A percentile compares a stretch with the other conserved stretches of the same genome.
Conservation (phyloP, 2,797 vertebrate genomes). For the Phataginus tetradactyla region DNA sequence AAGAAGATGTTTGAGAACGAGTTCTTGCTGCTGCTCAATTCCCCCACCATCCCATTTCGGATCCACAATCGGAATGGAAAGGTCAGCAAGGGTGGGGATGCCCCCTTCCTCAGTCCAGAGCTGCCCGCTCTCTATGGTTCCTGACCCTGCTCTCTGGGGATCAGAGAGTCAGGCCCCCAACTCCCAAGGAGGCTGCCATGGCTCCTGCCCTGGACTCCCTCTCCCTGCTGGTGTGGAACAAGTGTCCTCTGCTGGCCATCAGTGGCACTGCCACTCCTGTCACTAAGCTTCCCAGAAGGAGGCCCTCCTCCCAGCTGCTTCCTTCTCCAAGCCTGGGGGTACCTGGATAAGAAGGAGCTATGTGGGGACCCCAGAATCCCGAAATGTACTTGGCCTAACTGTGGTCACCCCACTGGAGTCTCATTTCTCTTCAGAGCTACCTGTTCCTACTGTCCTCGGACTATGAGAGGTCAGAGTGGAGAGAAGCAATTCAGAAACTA, state of each 20-base stretch:
- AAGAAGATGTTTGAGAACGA: conserved; percentile 99
- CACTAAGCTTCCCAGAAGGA: background rate
- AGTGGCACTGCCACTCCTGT: background rate
- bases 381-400: background rate
- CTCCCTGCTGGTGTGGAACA: background rate
- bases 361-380: background rate
- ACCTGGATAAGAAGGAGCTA: background rate
- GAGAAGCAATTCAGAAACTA: conserved; percentile 96
- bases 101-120: background rate
- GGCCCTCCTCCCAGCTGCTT: background rate
- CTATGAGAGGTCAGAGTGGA: conserved; percentile 98
- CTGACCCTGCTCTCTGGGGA: background rate
- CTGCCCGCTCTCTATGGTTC: background rate
- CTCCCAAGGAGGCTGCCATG: background rate
- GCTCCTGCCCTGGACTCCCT: background rate
- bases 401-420: background rate
- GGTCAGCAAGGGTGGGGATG: conserved; percentile 84
- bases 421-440: conserved; percentile 90
- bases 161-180: background rate
- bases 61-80: conserved; percentile 98
- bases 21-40: conserved; percentile 96
- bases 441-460: conserved; percentile 96
- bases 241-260: conserved; percentile 28
- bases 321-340: background rate
- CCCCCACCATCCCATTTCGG: conserved; percentile 97